Conservation (phyloP, 2,888 invertebrate genomes). For the Shargacucullia verbasci region DNA sequence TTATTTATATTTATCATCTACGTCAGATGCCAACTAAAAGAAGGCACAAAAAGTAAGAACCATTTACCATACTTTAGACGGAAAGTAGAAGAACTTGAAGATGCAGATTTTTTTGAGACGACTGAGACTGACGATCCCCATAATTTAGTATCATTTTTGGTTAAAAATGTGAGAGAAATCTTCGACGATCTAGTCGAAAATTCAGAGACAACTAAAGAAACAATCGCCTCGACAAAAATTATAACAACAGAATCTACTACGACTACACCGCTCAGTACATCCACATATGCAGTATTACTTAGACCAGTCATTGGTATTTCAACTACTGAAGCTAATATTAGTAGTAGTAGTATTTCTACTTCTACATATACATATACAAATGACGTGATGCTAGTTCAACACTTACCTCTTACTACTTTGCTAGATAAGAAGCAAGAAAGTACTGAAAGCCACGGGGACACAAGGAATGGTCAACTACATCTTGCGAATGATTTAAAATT, state of each 20-base stretch:
- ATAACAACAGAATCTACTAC: conserved; percentile 26
- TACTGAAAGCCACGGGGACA: conserved; percentile 36
- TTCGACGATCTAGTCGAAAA: conserved; percentile 63
- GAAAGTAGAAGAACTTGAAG: conserved; percentile 68
- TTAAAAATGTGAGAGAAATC: conserved; percentile 74
- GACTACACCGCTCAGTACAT: conserved; percentile 22
- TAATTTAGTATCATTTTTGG: conserved; percentile 71
- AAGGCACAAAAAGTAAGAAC: conserved; percentile 59
- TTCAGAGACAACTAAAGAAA: conserved; percentile 23
- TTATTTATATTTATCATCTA: conserved; percentile 37
- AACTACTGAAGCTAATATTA: conserved; percentile 39
- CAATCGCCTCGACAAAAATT: conserved; percentile 1
- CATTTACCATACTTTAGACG: conserved; percentile 69
- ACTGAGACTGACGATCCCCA: conserved; percentile 55
- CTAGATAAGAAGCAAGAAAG: conserved; percentile 49
- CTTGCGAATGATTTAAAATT: conserved; percentile 56
- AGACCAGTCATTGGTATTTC: conserved; percentile 26
- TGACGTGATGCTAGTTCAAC: conserved; percentile 52
- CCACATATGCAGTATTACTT: conserved; percentile 17
- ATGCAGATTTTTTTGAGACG: conserved; percentile 43
- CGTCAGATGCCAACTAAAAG: conserved; percentile 37
- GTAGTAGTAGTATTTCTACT: conserved; percentile 42
- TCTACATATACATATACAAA: conserved; percentile 36
- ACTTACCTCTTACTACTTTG: conserved; percentile 57
- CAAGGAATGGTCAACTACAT: conserved; percentile 50